These are phyloP conservation scores for Eupeodes latifasciatus DNA, from an alignment of 2,888 invertebrate genomes.

Conservation along the genomic window DNA sequence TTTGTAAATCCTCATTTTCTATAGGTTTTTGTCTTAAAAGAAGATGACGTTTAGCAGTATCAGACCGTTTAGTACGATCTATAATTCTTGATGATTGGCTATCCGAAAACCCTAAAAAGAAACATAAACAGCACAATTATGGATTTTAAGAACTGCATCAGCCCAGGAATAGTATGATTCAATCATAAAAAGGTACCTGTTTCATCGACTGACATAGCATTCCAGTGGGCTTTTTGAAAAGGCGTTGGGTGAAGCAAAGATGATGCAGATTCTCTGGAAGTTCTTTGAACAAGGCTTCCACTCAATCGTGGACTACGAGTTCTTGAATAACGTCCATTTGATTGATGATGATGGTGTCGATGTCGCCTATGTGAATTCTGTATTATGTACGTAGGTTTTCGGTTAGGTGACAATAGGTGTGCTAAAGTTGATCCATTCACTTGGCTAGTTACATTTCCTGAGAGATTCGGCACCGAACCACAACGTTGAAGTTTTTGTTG, in stretches of 20 bases:
- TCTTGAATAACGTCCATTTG: conserved; percentile 80
- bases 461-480: conserved; percentile 87
- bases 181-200: conserved; percentile 83
- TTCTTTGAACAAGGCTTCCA: conserved; percentile 82
- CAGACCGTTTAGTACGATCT: conserved; percentile 86
- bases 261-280: conserved; percentile 82
- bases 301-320: conserved; percentile 80
- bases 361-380: conserved; percentile 79
- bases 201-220: conserved; percentile 93
- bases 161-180: no score
- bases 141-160: no score
- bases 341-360: conserved; percentile 79
- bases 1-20: conserved; percentile 86
- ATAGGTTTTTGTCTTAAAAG: conserved; percentile 91
- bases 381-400: conserved; percentile 81
- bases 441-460: conserved; percentile 64
- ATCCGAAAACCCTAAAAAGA: conserved; percentile 55
- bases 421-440: conserved; percentile 79
- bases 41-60: conserved; percentile 89
- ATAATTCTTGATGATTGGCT: conserved; percentile 84
- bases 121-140: neutral
- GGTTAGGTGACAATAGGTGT: conserved; percentile 82
- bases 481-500: conserved; percentile 84
- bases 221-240: conserved; percentile 87
- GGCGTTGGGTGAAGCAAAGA: conserved; percentile 87